phyloP scores from a whole-genome alignment of 1,140 invertebrate species.

The Lineus longissimus region DNA sequence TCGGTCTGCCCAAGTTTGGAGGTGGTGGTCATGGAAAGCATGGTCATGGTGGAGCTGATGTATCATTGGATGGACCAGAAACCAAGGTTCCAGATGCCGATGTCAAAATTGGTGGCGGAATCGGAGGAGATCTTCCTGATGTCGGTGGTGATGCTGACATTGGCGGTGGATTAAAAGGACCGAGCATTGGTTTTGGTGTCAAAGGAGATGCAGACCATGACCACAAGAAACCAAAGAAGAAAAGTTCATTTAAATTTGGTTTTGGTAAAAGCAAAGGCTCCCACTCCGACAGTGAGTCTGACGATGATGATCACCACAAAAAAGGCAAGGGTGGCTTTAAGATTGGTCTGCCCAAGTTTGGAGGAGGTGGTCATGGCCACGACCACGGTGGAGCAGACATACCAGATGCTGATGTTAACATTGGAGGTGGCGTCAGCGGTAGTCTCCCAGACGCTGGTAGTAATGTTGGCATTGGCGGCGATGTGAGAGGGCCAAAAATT shows the following conservation, averaged over 20 bases:
- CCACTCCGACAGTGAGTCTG: background rate
- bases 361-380: background rate
- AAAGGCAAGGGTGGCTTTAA: background rate
- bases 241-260: background rate
- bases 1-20: background rate
- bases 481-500: background rate
- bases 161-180: background rate
- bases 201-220: background rate
- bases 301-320: background rate
- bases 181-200: background rate
- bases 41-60: background rate
- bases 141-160: too few relatives aligned
- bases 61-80: background rate
- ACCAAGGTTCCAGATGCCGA: too few relatives aligned
- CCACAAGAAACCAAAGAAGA: background rate
- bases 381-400: background rate
- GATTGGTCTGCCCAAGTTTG: background rate
- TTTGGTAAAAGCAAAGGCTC: background rate
- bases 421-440: background rate
- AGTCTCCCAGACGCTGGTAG: background rate
- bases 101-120: background rate
- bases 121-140: background rate
- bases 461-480: background rate
- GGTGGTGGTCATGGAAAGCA: background rate
- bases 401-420: background rate